Evolutionary conservation across 1,140 invertebrate genomes (phyloP).

Genomic region (Eumaeus atala): DNA sequence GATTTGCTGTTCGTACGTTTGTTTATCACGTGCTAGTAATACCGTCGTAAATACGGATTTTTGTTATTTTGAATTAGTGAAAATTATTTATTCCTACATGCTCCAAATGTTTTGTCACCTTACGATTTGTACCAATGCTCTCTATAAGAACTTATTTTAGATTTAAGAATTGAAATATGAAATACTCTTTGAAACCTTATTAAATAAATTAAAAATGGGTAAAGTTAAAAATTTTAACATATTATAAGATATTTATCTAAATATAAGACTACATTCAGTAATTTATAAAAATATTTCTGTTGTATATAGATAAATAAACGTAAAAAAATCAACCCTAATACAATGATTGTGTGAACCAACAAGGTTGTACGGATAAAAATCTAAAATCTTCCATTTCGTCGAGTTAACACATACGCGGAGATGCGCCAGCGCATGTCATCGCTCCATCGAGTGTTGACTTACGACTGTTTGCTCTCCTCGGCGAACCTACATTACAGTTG

Average conservation of each 20-base stretch:
- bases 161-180: too few species aligned
- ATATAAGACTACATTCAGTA: too few species aligned
- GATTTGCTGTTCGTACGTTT: slow-evolving; percentile 52
- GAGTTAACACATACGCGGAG: slow-evolving; percentile 23
- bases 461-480: slow-evolving; percentile 53
- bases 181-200: too few species aligned
- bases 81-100: not conserved
- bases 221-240: too few species aligned
- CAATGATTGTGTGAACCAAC: not conserved
- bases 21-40: slow-evolving; percentile 46
- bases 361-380: too few species aligned
- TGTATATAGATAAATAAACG: not conserved
- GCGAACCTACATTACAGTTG: slow-evolving; percentile 57
- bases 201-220: too few species aligned
- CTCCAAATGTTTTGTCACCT: slow-evolving; percentile 1
- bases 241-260: too few species aligned
- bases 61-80: not conserved
- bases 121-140: slow-evolving; percentile 10
- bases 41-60: slow-evolving; percentile 16
- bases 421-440: slow-evolving; percentile 55
- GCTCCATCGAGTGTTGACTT: slow-evolving; percentile 64
- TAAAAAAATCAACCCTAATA: too few species aligned
- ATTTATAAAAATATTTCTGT: too few species aligned
- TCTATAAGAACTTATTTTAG: too few species aligned
- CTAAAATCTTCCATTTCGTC: slow-evolving; percentile 14